phyloP scores from a whole-genome alignment of 2,113 vertebrate genomes.

The Odontesthes bonariensis region DNA sequence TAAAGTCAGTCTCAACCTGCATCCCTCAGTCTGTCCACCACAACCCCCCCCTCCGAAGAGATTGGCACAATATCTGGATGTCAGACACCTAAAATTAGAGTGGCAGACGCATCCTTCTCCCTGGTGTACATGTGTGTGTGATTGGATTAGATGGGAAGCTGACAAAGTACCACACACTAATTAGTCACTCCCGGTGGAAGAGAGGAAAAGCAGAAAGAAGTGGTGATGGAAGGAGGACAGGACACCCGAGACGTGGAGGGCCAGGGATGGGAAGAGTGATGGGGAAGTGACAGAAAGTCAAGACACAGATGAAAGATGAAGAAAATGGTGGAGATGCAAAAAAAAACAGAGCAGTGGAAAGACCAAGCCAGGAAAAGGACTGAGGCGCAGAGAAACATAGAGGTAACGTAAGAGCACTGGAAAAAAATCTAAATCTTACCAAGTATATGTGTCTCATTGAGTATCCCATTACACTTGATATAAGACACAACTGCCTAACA shows the following conservation, averaged over 20 bases:
- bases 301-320: slow-evolving; percentile 9
- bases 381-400: background rate
- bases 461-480: no score
- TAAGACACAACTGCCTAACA: no score
- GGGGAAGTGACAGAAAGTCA: slow-evolving; percentile 47
- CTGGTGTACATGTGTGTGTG: slow-evolving; percentile 48
- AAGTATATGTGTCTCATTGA: no score
- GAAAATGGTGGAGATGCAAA: background rate
- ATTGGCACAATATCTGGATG: slow-evolving; percentile 56
- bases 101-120: slow-evolving; percentile 63
- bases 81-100: slow-evolving; percentile 73
- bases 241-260: slow-evolving; percentile 56
- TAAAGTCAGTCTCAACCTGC: slow-evolving; percentile 23
- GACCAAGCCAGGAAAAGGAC: background rate
- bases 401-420: background rate
- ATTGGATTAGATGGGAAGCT: slow-evolving; percentile 62
- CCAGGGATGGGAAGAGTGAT: slow-evolving; percentile 43
- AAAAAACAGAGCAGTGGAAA: background rate
- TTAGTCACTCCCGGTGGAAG: slow-evolving; percentile 66
- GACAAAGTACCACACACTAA: slow-evolving; percentile 72
- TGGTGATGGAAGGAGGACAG: slow-evolving; percentile 69
- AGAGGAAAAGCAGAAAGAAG: slow-evolving; percentile 45
- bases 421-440: no score
- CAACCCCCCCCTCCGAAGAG: slow-evolving; percentile 36
- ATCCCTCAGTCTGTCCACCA: slow-evolving; percentile 44